These are phyloP conservation scores for Amphipoea oculea DNA, from an alignment of 2,888 invertebrate species.

Conservation along the genomic window DNA sequence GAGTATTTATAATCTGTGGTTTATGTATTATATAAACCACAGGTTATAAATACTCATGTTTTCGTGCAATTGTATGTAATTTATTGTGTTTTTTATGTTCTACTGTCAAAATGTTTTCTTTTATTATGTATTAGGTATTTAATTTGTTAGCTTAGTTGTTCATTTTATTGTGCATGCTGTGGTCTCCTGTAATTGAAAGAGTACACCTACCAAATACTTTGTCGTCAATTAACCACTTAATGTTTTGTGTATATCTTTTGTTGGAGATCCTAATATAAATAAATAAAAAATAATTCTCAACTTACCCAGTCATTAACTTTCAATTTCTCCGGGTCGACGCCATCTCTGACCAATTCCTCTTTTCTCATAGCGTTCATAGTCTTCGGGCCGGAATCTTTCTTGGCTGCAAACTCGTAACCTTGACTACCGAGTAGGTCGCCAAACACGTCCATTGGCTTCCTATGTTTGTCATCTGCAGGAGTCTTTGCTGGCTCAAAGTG, in stretches of 20 bases:
- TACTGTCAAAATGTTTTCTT: too few relatives aligned
- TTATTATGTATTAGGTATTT: too few relatives aligned
- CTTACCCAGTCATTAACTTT: conserved; percentile 95
- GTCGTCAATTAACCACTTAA: too few relatives aligned
- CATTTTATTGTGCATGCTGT: too few relatives aligned
- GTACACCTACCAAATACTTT: too few relatives aligned
- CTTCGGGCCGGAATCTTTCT: conserved; percentile 94
- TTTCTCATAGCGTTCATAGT: conserved; percentile 98
- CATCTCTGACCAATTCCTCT: conserved; percentile 94
- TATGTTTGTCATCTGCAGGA: conserved; percentile 83
- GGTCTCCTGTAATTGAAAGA: too few relatives aligned
- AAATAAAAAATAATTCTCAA: not conserved
- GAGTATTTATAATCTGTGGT: too few relatives aligned
- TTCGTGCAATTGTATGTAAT: not conserved
- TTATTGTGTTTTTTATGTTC: too few relatives aligned
- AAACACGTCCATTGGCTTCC: conserved; percentile 93
- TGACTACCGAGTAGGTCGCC: conserved; percentile 97
- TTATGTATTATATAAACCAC: not conserved
- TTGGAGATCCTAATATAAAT: too few relatives aligned
- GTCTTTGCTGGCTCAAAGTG: conserved; percentile 92
- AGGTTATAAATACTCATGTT: not conserved
- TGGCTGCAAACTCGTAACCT: conserved; percentile 95
- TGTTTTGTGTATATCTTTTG: too few relatives aligned
- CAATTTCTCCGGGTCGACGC: conserved; percentile 97
- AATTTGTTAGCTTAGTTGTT: too few relatives aligned